Evolutionary conservation across 2,797 vertebrate species (phyloP), one percentile per base, ranked within the genome.

Genomic region (Pangasius krempfi): DNA sequence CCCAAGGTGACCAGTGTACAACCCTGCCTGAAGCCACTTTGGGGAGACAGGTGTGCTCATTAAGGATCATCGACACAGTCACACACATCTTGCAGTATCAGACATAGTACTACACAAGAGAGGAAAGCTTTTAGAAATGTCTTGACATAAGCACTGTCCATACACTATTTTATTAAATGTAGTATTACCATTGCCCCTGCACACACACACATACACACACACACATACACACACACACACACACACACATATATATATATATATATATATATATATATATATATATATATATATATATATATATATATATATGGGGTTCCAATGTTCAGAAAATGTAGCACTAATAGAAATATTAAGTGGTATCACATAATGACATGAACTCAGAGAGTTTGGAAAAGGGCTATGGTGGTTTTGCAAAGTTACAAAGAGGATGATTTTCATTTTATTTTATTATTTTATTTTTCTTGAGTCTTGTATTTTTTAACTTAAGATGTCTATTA

Each of bases 31-130:
- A 79, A 68, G 79, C 33, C 33, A n/a, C 85, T 86, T 80, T 16
- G 1, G 80, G 78, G 89, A 76, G n/a, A 44, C 66, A 27, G 47
- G 58, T 81, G 64, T 86, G 68, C 70, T 90, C 72, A 86, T 90
- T 80, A 90, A 44, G 25, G 33, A 66, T 81, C 78, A 73, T 76
- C 30, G 20, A 54, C 22, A 44, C 58, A 84, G 68, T 75, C 85
- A 83, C 68, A 33, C 64, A 82, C 10, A 33, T 64, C 16, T 33
- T 54, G 16, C 40, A 73, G 66, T 72, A 58, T 47, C 30, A 54
- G 33, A 52, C 44, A 47, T 12, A 25, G 44, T 56, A 56, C 76
- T 52, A 33, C 76, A 54, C n/a, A 62, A 64, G 37, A 73, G 16
- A 22, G 66, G 16, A 84, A 62, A n/a, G 47, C 9, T 50, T 79